phyloP scores from a whole-genome alignment of 1,140 invertebrate genomes.

The Papilio polytes region DNA sequence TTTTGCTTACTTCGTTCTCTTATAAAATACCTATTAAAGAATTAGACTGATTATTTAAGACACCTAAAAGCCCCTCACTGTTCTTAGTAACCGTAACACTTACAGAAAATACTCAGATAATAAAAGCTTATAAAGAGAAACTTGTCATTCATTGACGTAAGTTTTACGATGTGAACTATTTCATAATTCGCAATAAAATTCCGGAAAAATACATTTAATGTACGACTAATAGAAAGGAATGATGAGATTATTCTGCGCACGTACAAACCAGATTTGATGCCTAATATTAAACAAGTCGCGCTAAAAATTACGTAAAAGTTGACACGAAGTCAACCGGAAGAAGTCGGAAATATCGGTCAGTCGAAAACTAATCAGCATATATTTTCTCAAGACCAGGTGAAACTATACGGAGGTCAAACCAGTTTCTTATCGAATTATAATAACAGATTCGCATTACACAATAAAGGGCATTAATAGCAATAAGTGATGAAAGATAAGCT shows the following conservation, averaged over 20 bases:
- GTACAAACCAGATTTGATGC: constrained; percentile 30
- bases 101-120: not conserved
- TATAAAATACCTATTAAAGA: no score
- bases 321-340: constrained; percentile 57
- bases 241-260: constrained; percentile 27
- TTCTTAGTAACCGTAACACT: not conserved
- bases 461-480: constrained; percentile 47
- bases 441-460: constrained; percentile 49
- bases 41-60: not conserved
- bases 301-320: constrained; percentile 39
- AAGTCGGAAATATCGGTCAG: constrained; percentile 53
- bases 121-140: constrained; percentile 3
- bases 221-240: constrained; percentile 9
- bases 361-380: constrained; percentile 49
- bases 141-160: constrained; percentile 37
- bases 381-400: constrained; percentile 55
- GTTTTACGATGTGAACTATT: constrained; percentile 35
- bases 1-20: no score
- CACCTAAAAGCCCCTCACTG: not conserved
- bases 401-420: constrained; percentile 52
- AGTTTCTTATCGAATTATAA: constrained; percentile 47
- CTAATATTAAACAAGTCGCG: constrained; percentile 28
- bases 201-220: constrained; percentile 18
- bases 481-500: constrained; percentile 44
- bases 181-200: not conserved